Percentiles rank a stretch among this genome's conserved stretches.
phyloP scores from a whole-genome alignment of 2,888 invertebrate species.

The Dasysyrphus tricinctus region DNA sequence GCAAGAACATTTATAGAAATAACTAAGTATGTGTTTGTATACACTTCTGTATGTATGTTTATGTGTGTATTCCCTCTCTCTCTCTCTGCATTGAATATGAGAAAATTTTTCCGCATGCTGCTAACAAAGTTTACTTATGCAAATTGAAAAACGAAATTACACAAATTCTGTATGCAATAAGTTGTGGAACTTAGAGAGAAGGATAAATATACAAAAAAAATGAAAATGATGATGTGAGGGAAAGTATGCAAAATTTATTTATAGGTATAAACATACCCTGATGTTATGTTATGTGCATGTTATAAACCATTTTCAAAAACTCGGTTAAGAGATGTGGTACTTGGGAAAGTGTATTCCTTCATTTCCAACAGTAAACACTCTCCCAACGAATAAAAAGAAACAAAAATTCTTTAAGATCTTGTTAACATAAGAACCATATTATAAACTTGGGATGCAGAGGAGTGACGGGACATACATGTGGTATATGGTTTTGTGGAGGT shows the following conservation, averaged over 20 bases:
- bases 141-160: constrained; percentile 48
- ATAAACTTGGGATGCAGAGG: neutral
- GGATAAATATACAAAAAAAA: neutral
- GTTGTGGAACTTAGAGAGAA: constrained; percentile 17
- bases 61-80: neutral
- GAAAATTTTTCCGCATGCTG: constrained; percentile 12
- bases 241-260: constrained; percentile 8
- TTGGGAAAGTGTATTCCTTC: constrained; percentile 65
- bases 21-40: neutral
- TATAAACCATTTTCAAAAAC: constrained; percentile 48
- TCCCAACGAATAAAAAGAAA: constrained; percentile 25
- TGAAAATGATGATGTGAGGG: neutral
- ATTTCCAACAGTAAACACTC: constrained; percentile 64
- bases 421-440: constrained; percentile 50
- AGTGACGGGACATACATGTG: neutral
- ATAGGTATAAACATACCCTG: neutral
- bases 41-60: neutral
- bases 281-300: neutral
- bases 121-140: constrained; percentile 47
- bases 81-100: neutral
- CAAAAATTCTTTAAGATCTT: constrained; percentile 49
- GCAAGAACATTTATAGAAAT: constrained; percentile 8
- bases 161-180: constrained; percentile 42
- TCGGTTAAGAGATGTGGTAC: constrained; percentile 66
- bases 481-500: neutral